Evolutionary conservation across 2,113 vertebrate species (phyloP), one percentile per base, ranked within the genome.

Genomic region (Myodes glareolus): DNA sequence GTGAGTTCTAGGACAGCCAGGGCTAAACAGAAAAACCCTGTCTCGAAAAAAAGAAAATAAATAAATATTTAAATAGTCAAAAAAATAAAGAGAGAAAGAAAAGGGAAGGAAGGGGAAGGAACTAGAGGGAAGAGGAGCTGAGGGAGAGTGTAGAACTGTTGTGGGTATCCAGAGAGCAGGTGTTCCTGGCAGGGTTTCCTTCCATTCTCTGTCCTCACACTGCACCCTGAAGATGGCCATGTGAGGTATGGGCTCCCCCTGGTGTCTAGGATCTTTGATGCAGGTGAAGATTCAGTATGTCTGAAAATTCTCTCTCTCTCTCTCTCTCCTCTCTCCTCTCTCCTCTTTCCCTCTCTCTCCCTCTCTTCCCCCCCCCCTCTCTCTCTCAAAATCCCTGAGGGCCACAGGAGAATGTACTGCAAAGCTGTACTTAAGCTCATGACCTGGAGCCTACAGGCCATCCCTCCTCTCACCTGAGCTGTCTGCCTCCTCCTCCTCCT

Each of bases 361-460:
- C 10, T 13, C 47, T 5, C 10, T 13, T 0, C 2, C 8, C 0
- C 31, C 12, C 23, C 3, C 21, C 8, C 21, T 39, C 0, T 19
- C 7, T n/a, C 7, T 36, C 47, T 6, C 47, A 58, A 55, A 58
- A 58, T 8, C 4, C 7, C 52, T 67, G 63, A 75, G 47, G 16
- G 13, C 33, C 55, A n/a, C 10, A 0, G 86, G 33, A 78, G 27
- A 47, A 29, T 23, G 39, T 21, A 39, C 31, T 36, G 1, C 31
- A n/a, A 33, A 10, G 19, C 31, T 21, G 21, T 80, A 55, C 50
- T 80, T 82, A 52, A 61, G 55, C 80, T 39, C 36, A 61, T 25
- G 80, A 58, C n/a, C n/a, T 39, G 55, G 80, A 82, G 29, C 80
- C 52, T 12, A 61, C 39, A 61, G 13, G n/a, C 36, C 21, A 0